phyloP scores from a whole-genome alignment of 2,797 vertebrate genomes.

The Gallinago solitaria region DNA sequence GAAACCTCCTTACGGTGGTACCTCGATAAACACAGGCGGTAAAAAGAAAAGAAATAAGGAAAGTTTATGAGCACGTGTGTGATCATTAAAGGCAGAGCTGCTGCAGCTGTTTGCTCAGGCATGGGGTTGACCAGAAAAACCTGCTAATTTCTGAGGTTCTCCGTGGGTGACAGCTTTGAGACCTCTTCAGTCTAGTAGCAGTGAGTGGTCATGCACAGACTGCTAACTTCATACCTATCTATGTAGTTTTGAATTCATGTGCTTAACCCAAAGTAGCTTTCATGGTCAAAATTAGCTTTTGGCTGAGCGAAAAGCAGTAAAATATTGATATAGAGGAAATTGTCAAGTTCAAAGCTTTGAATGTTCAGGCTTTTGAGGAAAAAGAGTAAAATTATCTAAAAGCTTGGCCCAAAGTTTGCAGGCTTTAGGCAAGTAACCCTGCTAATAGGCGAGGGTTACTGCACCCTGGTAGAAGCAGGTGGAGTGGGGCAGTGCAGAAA shows the following conservation, averaged over 20 bases:
- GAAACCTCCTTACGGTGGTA: background rate
- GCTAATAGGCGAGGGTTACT: background rate
- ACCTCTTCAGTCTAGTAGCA: background rate
- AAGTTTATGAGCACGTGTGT: background rate
- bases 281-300: background rate
- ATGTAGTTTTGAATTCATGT: background rate
- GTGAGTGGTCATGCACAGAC: background rate
- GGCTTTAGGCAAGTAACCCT: background rate
- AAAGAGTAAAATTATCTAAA: background rate
- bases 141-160: background rate
- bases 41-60: background rate
- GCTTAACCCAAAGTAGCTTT: background rate
- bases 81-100: background rate
- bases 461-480: background rate
- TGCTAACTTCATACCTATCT: background rate
- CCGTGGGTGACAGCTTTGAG: background rate
- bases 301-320: background rate
- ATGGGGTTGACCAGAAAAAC: background rate
- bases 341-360: background rate
- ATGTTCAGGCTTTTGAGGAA: accelerated
- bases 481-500: background rate
- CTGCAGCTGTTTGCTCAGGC: background rate
- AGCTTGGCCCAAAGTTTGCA: background rate
- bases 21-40: background rate
- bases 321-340: background rate